Conservation (phyloP, 2,113 vertebrate genomes). For the Coracopsis vasa region DNA sequence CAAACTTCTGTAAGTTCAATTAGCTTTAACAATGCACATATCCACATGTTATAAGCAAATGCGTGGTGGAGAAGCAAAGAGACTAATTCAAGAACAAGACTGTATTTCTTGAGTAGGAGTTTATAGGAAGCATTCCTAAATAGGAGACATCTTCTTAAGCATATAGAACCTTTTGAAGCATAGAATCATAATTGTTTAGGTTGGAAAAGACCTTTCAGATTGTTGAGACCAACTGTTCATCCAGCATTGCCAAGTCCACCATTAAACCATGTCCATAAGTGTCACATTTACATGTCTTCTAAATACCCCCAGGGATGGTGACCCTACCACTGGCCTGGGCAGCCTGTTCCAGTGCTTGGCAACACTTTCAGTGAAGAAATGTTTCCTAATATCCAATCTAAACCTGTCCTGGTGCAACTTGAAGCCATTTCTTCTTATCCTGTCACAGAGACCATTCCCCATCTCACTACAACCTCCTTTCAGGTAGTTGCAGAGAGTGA, state of each 20-base stretch:
- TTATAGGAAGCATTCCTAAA: neutral
- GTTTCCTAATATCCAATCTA: rapidly evolving
- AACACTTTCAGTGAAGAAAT: neutral
- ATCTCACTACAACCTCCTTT: neutral
- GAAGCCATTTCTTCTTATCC: neutral
- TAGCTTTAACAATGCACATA: neutral
- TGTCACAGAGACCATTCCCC: neutral
- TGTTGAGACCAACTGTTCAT: neutral
- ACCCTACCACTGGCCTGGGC: neutral
- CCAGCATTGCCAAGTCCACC: neutral
- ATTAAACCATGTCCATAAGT: neutral
- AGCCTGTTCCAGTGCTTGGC: neutral
- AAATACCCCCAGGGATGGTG: neutral
- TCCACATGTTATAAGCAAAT: neutral
- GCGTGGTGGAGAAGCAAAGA: neutral
- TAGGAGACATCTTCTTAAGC: rapidly evolving
- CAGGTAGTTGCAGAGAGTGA: neutral
- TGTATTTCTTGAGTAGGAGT: neutral
- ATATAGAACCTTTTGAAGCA: neutral
- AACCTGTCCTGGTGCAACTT: neutral
- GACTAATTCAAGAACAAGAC: neutral
- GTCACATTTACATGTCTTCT: neutral
- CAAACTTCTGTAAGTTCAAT: neutral
- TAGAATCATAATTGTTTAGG: neutral
- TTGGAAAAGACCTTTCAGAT: neutral